These are phyloP conservation scores for Alosa sapidissima DNA, from an alignment of 2,797 vertebrate species.

Conservation along the genomic window DNA sequence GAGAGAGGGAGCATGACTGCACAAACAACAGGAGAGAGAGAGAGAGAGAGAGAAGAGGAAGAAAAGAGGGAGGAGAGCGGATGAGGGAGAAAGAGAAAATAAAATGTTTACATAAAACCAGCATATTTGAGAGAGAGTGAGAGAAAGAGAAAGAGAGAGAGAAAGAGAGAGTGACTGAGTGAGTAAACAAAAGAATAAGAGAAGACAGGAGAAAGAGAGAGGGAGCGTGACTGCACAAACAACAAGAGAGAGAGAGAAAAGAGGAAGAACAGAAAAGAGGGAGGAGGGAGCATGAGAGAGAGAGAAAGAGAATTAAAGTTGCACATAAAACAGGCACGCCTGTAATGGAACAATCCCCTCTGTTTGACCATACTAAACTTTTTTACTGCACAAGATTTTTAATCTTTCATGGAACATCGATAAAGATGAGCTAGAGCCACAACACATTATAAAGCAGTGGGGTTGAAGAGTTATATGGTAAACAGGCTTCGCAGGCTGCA, in stretches of 20 bases:
- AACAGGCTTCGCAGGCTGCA: not conserved
- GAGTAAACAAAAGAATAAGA: not conserved
- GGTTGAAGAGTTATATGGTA: not conserved
- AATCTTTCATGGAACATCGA: not conserved
- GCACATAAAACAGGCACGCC: not conserved
- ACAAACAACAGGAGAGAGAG: not conserved
- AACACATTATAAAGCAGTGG: not conserved
- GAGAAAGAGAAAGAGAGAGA: not conserved
- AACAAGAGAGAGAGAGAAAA: not conserved
- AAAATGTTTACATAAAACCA: too few relatives aligned
- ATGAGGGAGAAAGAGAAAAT: not conserved
- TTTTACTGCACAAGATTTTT: not conserved
- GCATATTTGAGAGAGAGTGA: not conserved
- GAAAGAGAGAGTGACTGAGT: not conserved
- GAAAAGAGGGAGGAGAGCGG: slow-evolving; percentile 5
- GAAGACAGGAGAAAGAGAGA: not conserved
- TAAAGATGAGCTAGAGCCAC: not conserved
- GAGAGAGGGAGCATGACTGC: not conserved
- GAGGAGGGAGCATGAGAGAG: not conserved
- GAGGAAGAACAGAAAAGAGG: not conserved
- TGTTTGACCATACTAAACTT: not conserved
- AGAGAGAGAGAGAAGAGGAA: not conserved
- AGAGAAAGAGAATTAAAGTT: not conserved
- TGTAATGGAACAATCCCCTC: not conserved
- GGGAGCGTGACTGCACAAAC: not conserved